Base-by-base conservation (phyloP, 2,113 vertebrate genomes). In the Nasalis larvatus region DNA sequence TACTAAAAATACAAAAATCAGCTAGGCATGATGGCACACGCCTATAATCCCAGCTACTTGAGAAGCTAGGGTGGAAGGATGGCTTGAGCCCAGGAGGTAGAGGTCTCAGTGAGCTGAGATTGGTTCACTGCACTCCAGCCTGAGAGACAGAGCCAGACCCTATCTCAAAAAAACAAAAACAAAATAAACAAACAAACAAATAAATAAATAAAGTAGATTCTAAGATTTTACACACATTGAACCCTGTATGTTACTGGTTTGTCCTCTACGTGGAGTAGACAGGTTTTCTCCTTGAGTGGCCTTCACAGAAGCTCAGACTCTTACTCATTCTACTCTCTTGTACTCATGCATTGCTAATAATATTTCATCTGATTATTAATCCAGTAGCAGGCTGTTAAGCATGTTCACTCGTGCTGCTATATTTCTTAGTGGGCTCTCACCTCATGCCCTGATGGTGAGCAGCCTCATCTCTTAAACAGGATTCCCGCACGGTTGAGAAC, bases 401-500 rank as follows among this genome's bases (percentile, higher is more conserved):
- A 49, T 23, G 12, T 56, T 63, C 66, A 16, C 27, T 76, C 40
- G 35, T n/a, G 77, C 47, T 40, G 8, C 6, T 40, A 13, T 14
- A 4, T 40, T 21, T 8, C 66, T 58, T 10, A 42, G 45, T 3
- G 0, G 16, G 49, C 40, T 63, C 58, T 66, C 8, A 20, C 37
- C 56, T 5, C 10, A 8, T 47, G 30, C n/a, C 52, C 21, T 13
- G 5, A 52, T 4, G 32, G 14, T 18, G n/a, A 86, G 54, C 84
- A 71, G 68, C 32, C 25, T 7, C 23, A 1, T 77, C 54, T 68
- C 17, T 11, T 60, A 27, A 66, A n/a, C n/a, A 35, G 68, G 56
- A 77, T 20, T 20, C 30, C 49, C 30, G 0, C 12, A 4, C 0
- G 1, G 16, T 25, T 76, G 58, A 5, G 8, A 11, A 3, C 14